Percentiles rank a stretch among this genome's conserved stretches.
Evolutionary conservation across 2,113 vertebrate species (phyloP).

Genomic region (Sminthopsis crassicaudata): DNA sequence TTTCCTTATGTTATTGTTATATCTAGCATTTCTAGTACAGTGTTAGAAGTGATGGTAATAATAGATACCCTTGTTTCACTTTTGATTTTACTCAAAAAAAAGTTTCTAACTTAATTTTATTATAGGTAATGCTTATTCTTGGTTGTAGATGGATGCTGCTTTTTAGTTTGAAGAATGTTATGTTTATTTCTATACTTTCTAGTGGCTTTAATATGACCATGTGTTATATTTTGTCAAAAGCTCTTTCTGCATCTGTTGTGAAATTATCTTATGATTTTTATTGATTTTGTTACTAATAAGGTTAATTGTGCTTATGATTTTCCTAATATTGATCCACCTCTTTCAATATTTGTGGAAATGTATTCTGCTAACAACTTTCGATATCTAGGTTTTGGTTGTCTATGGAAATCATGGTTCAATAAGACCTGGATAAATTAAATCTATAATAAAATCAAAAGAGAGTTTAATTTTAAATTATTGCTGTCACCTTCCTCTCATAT

Average conservation of each 20-base stretch:
- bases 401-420: neutral
- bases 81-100: neutral
- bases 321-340: no score
- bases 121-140: neutral
- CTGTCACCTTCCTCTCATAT: neutral
- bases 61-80: neutral
- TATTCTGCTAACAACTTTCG: neutral
- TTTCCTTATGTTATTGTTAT: neutral
- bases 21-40: neutral
- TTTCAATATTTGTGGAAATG: neutral
- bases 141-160: no score
- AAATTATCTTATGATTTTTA: no score
- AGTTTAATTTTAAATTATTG: neutral
- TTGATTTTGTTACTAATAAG: no score
- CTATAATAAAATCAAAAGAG: neutral
- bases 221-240: no score
- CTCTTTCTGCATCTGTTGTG: no score
- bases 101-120: neutral
- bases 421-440: neutral
- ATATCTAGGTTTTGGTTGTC: neutral
- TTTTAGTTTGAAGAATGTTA: no score
- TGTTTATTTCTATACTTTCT: no score
- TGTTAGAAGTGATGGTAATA: neutral
- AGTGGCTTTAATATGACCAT: no score
- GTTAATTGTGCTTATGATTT: no score